Evolutionary conservation across 2,888 invertebrate genomes (phyloP).

Genomic region (Amblyteles armatorius): DNA sequence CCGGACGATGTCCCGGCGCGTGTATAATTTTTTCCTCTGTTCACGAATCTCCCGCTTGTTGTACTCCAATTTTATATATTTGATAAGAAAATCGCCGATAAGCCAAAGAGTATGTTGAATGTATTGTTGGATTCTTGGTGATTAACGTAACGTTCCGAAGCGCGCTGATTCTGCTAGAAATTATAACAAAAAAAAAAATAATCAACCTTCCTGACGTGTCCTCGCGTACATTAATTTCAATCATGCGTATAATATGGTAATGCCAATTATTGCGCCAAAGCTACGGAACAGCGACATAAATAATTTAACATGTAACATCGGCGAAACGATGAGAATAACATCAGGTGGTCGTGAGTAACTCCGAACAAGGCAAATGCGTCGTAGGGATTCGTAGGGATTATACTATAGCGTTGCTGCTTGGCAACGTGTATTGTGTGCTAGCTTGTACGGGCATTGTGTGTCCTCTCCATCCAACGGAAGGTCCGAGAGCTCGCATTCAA

Average conservation of each 20-base stretch:
- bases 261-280: background rate
- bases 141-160: background rate
- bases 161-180: background rate
- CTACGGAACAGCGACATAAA: background rate
- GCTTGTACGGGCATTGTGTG: slow-evolving; percentile 54
- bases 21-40: no score
- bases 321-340: background rate
- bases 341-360: slow-evolving; percentile 18
- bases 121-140: background rate
- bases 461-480: slow-evolving; percentile 14
- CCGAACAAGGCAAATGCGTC: background rate
- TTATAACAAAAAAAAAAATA: background rate
- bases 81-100: background rate
- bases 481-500: slow-evolving; percentile 31
- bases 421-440: slow-evolving; percentile 41
- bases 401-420: slow-evolving; percentile 1
- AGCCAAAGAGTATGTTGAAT: background rate
- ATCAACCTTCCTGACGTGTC: background rate
- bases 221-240: background rate
- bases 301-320: background rate
- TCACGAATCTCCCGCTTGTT: background rate
- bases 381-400: slow-evolving; percentile 6
- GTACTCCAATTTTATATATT: background rate
- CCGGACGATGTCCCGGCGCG: no score
- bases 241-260: background rate